Evolutionary conservation across 1,140 invertebrate genomes (phyloP).

Genomic region (Lanistes nyassanus): DNA sequence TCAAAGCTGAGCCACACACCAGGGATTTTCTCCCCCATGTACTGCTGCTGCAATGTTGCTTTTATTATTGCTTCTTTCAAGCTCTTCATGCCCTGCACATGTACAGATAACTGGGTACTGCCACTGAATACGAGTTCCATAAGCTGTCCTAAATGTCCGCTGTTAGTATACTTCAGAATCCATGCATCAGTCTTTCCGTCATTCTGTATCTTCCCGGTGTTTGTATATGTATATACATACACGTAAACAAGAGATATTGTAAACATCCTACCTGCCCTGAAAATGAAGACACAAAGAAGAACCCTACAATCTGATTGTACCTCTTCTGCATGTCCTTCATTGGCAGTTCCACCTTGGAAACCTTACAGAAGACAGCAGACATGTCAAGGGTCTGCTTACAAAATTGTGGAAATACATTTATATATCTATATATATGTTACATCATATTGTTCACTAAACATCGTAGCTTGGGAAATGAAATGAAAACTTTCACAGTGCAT

Average conservation of each 20-base stretch:
- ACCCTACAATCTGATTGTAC: conserved; percentile 56
- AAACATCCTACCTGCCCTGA: conserved; percentile 50
- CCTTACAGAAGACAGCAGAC: conserved; percentile 30
- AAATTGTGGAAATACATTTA: not conserved
- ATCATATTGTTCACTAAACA: too few species aligned
- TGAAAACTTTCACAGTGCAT: too few species aligned
- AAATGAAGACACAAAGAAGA: conserved; percentile 55
- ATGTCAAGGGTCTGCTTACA: not conserved
- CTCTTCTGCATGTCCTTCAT: conserved; percentile 50
- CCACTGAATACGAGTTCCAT: not conserved
- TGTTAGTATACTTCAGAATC: too few species aligned
- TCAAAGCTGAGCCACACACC: conserved; percentile 63
- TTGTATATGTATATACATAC: too few species aligned
- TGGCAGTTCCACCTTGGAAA: conserved; percentile 58
- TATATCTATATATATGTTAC: too few species aligned
- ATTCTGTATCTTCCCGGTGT: too few species aligned
- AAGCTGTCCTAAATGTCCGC: too few species aligned
- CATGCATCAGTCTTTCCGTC: too few species aligned
- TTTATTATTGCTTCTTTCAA: conserved; percentile 51
- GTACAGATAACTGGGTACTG: conserved; percentile 3
- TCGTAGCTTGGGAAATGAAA: too few species aligned
- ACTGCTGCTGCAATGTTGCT: conserved; percentile 56
- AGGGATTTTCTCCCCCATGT: conserved; percentile 64
- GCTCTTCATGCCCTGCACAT: conserved; percentile 53
- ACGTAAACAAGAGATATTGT: too few species aligned